Evolutionary conservation across 1,140 invertebrate genomes (phyloP).

Genomic region (Diachasma alloeum): DNA sequence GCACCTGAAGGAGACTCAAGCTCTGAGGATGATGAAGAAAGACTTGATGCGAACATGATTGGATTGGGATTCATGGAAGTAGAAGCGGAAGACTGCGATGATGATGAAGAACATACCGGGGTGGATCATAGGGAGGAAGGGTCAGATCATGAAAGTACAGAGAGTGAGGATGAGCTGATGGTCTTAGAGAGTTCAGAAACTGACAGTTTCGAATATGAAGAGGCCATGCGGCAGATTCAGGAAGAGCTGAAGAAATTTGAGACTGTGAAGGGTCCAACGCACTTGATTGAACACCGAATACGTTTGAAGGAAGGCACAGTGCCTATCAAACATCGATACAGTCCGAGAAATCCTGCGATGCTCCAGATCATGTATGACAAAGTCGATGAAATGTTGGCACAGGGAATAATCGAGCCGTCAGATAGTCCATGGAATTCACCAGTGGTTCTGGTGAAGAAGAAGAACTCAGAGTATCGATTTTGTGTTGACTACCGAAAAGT

Average conservation of each 20-base stretch:
- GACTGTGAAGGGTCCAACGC: neutral
- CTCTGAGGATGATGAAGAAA: neutral
- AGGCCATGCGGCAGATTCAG: neutral
- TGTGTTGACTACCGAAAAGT: slow-evolving; percentile 39
- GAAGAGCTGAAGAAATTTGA: neutral
- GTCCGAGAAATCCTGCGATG: slow-evolving; percentile 35
- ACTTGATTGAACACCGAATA: slow-evolving; percentile 42
- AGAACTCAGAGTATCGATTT: slow-evolving; percentile 36
- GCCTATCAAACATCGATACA: slow-evolving; percentile 46
- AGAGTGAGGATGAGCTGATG: neutral
- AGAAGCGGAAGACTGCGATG: neutral
- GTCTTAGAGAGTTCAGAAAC: neutral
- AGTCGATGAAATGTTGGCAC: slow-evolving; percentile 35
- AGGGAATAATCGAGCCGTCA: slow-evolving; percentile 41
- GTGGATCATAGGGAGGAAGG: too few relatives aligned
- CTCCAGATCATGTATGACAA: neutral
- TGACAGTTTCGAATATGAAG: neutral
- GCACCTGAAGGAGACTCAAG: neutral
- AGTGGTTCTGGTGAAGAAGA: slow-evolving; percentile 34
- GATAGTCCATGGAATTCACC: slow-evolving; percentile 39
- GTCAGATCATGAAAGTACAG: neutral
- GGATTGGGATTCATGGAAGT: neutral
- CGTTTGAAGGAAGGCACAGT: slow-evolving; percentile 30
- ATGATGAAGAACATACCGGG: neutral
- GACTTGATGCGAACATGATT: neutral